Evolutionary conservation across 2,888 invertebrate genomes (phyloP).

Genomic region (Sepioteuthis lessoniana): DNA sequence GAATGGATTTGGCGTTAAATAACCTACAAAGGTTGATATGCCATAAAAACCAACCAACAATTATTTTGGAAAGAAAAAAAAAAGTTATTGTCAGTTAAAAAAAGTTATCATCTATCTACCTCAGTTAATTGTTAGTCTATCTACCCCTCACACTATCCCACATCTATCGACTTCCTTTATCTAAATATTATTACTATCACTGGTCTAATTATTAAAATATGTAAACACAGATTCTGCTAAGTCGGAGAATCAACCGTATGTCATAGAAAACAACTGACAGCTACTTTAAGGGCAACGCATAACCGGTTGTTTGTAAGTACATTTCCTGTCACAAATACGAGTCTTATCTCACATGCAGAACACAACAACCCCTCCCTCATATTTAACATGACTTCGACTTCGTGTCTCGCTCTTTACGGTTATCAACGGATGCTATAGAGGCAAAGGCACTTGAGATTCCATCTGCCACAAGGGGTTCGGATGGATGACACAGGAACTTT

Average conservation of each 20-base stretch:
- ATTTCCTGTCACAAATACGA: not conserved
- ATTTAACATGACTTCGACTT: not conserved
- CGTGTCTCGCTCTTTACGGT: not conserved
- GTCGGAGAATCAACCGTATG: not conserved
- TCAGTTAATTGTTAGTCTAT: too few species aligned
- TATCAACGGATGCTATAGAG: not conserved
- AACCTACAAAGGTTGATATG: too few species aligned
- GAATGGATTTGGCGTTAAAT: too few species aligned
- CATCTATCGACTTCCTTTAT: too few species aligned
- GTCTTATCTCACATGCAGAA: not conserved
- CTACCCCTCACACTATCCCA: too few species aligned
- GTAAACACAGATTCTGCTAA: not conserved
- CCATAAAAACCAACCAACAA: too few species aligned
- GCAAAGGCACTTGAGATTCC: not conserved
- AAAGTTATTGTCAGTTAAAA: too few species aligned
- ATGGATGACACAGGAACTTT: not conserved
- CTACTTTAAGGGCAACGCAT: not conserved
- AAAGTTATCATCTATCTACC: too few species aligned
- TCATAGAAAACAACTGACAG: not conserved
- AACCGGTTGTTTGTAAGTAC: not conserved
- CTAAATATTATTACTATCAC: too few species aligned
- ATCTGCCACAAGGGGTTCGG: not conserved
- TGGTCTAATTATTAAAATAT: not conserved
- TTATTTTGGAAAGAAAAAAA: too few species aligned
- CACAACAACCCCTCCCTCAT: not conserved